Evolutionary conservation across 2,113 vertebrate species (phyloP), one percentile per base, ranked within the genome.

Genomic region (Rhadina sibilatrix): DNA sequence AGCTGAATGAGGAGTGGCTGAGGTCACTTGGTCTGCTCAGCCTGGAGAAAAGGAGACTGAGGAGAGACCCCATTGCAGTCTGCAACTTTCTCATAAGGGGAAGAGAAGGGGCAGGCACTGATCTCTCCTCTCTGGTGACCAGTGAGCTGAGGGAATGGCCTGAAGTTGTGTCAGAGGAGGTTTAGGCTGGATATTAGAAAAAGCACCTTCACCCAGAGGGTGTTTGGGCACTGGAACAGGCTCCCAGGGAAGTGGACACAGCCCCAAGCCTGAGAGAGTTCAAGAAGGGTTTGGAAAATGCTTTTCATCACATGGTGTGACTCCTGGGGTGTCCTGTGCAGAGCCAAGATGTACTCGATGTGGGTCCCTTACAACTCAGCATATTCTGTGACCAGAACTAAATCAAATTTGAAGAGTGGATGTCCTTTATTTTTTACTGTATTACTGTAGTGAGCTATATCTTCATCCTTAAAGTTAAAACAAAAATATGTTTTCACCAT

Each of bases 1-100:
- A 40, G 23, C 23, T 2, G 1, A 10, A 3, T 28, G 70, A 23
- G 6, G 30, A 75, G 35, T 0, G 0, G 35, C 30, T 49, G 60
- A 56, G 30, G 30, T 28, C n/a, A 15, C n/a, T 65, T 8, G 50
- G 30, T 40, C 6, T 57, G 24, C 10, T 65, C 60, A n/a, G 15
- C 31, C 42, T 37, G 38, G 21, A 60, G 28, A 53, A 31, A 28
- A n/a, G 46, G 15, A 52, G 16, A 21, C 31, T 35, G 46, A 28
- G 44, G 4, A 16, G 6, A 53, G 5, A 40, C 10, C 12, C 8
- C 42, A 20, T 0, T 30, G 30, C 30, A 49, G 35, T 13, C 15
- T 28, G 6, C 30, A 75, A 0, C 30, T 40, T 28, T 4, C 30
- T 56, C 0, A 0, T n/a, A 40, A 54, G 40, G 7, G 19, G 7